Conservation (phyloP, 2,888 invertebrate species). For the Mimachlamys varia region DNA sequence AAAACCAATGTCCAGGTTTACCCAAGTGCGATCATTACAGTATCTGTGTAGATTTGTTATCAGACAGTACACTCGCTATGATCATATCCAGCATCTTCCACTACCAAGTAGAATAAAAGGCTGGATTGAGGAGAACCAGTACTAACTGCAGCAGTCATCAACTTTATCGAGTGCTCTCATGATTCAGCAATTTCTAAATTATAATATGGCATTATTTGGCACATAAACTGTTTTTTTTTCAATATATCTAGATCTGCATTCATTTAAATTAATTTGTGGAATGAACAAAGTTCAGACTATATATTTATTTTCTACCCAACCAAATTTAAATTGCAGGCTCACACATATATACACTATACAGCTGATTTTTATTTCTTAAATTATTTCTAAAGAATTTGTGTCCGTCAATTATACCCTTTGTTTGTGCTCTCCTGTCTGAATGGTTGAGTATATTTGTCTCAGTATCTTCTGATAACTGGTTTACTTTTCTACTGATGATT, state of each 20-base stretch:
- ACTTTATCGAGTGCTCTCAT: conserved; percentile 18
- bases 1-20: conserved; percentile 89
- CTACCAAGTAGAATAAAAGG: conserved; percentile 84
- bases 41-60: conserved; percentile 90
- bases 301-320: not conserved
- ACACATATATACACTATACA: no score
- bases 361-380: no score
- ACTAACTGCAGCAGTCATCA: conserved; percentile 60
- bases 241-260: not conserved
- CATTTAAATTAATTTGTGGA: not conserved
- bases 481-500: not conserved
- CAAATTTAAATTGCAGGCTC: not conserved
- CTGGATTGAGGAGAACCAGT: conserved; percentile 81
- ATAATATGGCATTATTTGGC: not conserved
- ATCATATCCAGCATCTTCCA: conserved; percentile 88
- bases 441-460: not conserved
- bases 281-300: not conserved
- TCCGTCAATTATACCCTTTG: no score
- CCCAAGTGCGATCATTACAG: conserved; percentile 87
- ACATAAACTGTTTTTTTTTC: not conserved
- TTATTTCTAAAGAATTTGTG: no score
- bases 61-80: conserved; percentile 86
- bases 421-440: no score
- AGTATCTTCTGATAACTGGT: not conserved
- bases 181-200: not conserved